These are phyloP conservation scores for Drosophila affinis DNA, from an alignment of 2,888 invertebrate species.

Conservation along the genomic window DNA sequence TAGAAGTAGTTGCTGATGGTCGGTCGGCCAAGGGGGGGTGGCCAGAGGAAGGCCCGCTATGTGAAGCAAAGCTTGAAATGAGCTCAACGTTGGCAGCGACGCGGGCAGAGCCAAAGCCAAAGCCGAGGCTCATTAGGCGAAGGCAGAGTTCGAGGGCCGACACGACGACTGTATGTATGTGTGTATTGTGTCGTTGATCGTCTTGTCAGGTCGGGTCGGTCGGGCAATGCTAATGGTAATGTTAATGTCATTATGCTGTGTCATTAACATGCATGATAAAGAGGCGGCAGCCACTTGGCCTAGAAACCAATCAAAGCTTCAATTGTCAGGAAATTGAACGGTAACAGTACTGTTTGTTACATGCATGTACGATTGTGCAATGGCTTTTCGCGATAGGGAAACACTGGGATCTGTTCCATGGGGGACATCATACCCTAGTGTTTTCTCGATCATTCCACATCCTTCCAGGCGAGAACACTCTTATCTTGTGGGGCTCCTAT, in stretches of 20 bases:
- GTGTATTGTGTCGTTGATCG: conserved; percentile 42
- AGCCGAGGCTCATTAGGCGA: conserved; percentile 62
- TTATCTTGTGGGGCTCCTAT: conserved; percentile 39
- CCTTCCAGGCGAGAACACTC: conserved; percentile 2
- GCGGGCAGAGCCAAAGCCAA: conserved; percentile 15
- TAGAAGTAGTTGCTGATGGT: not conserved
- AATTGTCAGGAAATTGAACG: conserved; percentile 36
- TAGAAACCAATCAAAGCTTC: conserved; percentile 71
- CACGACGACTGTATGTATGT: conserved; percentile 26
- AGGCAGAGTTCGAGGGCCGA: conserved; percentile 35
- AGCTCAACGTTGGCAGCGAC: conserved; percentile 40
- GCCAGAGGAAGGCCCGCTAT: conserved; percentile 65
- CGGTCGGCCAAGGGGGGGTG: not conserved
- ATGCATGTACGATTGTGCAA: too few relatives aligned
- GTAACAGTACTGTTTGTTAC: not conserved
- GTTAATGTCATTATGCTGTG: conserved; percentile 74
- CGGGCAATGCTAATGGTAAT: conserved; percentile 34
- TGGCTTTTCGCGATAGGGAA: too few relatives aligned
- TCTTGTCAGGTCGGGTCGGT: conserved; percentile 17
- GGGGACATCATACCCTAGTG: not conserved
- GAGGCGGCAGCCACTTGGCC: conserved; percentile 71
- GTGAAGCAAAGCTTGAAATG: conserved; percentile 67
- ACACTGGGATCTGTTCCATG: not conserved
- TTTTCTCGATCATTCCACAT: not conserved
- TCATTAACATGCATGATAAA: conserved; percentile 66